Percentiles rank a stretch among this genome's conserved stretches.
These are phyloP conservation scores for Crax fasciolata DNA, from an alignment of 2,797 vertebrate genomes.

Conservation along the genomic window DNA sequence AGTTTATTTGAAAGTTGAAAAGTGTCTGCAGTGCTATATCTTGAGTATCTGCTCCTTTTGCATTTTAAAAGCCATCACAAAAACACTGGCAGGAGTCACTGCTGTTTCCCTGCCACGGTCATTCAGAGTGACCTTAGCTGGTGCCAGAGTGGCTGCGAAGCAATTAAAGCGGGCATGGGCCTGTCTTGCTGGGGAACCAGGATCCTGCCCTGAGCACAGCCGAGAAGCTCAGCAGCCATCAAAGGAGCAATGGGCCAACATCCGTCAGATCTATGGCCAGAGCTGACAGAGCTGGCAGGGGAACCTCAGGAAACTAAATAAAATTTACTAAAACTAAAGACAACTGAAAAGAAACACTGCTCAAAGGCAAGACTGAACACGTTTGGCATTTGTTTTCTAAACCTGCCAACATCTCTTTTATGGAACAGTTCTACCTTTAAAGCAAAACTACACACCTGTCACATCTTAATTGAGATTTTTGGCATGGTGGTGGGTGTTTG, in stretches of 20 bases:
- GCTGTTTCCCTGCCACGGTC: not conserved
- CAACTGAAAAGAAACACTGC: slow-evolving; percentile 46
- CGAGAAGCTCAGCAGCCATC: not conserved
- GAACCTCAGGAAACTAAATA: not conserved
- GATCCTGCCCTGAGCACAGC: slow-evolving; percentile 41
- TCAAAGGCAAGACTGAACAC: slow-evolving; percentile 30
- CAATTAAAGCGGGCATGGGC: slow-evolving; percentile 40
- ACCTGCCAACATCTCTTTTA: slow-evolving; percentile 16
- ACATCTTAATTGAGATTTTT: slow-evolving; percentile 13
- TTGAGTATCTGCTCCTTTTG: slow-evolving; percentile 1
- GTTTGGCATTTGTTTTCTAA: slow-evolving; percentile 28
- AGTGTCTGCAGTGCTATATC: slow-evolving; percentile 31
- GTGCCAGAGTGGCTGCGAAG: slow-evolving; percentile 61
- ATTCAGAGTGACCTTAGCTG: slow-evolving; percentile 32
- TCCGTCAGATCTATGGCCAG: slow-evolving; percentile 20
- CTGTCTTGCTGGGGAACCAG: slow-evolving; percentile 33
- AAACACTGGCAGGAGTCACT: not conserved
- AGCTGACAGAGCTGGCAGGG: slow-evolving; percentile 10
- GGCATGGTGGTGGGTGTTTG: not conserved
- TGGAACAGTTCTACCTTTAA: not conserved
- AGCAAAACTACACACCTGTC: slow-evolving; percentile 20
- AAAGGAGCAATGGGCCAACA: slow-evolving; percentile 19
- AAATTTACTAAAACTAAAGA: slow-evolving; percentile 8
- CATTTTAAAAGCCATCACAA: slow-evolving; percentile 20
- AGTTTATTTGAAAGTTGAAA: slow-evolving; percentile 33